Percentiles rank a stretch among this genome's conserved stretches.
phyloP scores from a whole-genome alignment of 2,113 vertebrate species.

The Hippolais icterina region DNA sequence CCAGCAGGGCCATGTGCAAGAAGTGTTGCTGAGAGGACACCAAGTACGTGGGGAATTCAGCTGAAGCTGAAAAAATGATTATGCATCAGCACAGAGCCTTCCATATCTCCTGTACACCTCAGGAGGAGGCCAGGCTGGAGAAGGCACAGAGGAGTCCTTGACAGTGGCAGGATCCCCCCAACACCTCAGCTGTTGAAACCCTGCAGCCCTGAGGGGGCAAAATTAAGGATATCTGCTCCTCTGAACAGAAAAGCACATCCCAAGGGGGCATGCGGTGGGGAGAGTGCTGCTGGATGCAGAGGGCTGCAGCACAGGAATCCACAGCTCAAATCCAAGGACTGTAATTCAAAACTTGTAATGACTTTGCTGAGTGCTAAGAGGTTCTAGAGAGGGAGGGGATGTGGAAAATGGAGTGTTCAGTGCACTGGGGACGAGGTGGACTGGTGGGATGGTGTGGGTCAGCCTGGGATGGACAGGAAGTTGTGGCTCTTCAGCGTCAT shows the following conservation, averaged over 20 bases:
- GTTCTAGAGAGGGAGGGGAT: not conserved
- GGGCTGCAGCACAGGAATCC: not conserved
- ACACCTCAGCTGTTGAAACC: not conserved
- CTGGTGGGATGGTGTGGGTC: not conserved
- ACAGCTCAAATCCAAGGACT: not conserved
- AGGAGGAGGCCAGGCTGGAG: not conserved
- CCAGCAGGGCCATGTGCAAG: not conserved
- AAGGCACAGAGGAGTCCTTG: not conserved
- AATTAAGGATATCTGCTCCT: not conserved
- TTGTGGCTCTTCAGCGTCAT: not conserved
- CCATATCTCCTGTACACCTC: accelerated
- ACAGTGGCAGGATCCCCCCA: not conserved
- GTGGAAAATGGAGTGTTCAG: accelerated
- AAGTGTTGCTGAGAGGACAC: not conserved
- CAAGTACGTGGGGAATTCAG: not conserved
- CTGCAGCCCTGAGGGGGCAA: not conserved
- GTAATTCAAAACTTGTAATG: not conserved
- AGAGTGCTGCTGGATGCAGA: not conserved
- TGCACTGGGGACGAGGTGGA: accelerated
- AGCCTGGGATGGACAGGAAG: not conserved
- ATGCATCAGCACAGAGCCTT: not conserved
- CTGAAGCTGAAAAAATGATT: not conserved
- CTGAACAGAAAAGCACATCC: not conserved
- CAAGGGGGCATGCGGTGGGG: not conserved
- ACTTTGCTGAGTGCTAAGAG: not conserved